A percentile compares a stretch with the other conserved stretches of the same genome.
phyloP scores from a whole-genome alignment of 2,113 vertebrate species.

The Rhabdornis inornatus region DNA sequence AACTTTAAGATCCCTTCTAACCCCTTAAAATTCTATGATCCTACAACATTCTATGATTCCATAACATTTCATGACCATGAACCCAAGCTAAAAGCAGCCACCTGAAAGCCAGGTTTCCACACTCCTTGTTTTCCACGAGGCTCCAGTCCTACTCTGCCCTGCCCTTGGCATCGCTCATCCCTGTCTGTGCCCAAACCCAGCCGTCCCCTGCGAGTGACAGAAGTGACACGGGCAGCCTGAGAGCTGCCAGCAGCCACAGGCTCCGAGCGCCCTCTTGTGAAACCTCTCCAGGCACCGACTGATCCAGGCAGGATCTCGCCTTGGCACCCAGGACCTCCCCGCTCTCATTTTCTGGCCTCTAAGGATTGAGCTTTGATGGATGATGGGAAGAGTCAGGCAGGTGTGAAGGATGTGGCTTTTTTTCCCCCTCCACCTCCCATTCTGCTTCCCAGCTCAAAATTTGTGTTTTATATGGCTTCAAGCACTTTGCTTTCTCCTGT shows the following conservation, averaged over 20 bases:
- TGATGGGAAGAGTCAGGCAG: neutral
- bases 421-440: neutral
- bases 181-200: neutral
- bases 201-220: neutral
- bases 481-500: neutral
- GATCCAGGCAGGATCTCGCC: neutral
- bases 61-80: rapidly evolving
- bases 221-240: neutral
- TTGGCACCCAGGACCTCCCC: neutral
- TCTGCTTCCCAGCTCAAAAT: neutral
- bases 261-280: constrained; percentile 55
- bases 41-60: neutral
- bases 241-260: neutral
- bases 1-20: neutral
- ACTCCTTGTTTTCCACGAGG: neutral
- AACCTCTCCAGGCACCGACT: neutral
- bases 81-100: neutral
- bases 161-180: neutral
- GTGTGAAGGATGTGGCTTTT: neutral
- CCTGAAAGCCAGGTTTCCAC: neutral
- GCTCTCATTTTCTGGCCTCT: neutral
- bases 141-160: neutral
- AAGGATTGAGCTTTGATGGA: neutral
- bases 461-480: neutral
- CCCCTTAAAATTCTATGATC: neutral